Evolutionary conservation across 2,888 invertebrate species (phyloP).

Genomic region (Epinotia demarniana): DNA sequence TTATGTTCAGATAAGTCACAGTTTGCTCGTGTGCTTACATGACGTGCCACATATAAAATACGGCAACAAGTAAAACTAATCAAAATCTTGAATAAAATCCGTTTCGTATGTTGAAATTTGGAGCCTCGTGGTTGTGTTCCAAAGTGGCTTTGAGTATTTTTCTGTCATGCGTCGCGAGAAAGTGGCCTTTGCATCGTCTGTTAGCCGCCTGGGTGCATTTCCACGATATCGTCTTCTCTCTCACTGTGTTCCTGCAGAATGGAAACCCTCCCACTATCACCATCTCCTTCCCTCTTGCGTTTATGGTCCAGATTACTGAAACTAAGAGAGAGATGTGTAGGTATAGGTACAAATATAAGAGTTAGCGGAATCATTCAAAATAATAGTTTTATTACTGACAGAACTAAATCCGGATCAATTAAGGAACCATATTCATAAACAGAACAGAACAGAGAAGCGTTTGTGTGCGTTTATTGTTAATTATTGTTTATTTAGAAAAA

Average conservation of each 20-base stretch:
- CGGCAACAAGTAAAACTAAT: not conserved
- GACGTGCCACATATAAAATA: not conserved
- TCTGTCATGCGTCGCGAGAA: constrained; percentile 10
- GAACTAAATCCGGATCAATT: no score
- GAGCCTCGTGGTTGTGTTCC: constrained; percentile 12
- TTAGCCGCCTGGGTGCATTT: constrained; percentile 8
- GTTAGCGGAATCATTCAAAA: no score
- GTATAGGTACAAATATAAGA: no score
- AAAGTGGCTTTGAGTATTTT: not conserved
- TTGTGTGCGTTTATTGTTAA: no score
- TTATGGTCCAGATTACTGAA: constrained; percentile 16
- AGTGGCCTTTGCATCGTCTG: constrained; percentile 11
- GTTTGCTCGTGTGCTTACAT: no score
- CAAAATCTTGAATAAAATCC: constrained; percentile 25
- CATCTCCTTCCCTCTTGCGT: constrained; percentile 20
- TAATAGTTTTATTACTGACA: no score
- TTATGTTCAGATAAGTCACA: no score
- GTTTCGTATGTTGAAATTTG: constrained; percentile 15
- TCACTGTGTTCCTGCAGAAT: constrained; percentile 21
- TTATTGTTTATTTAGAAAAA: no score
- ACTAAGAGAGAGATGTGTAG: not conserved
- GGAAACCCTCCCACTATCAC: constrained; percentile 12
- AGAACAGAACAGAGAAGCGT: no score
- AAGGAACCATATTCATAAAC: no score
- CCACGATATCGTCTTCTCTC: constrained; percentile 21